Percentiles rank a stretch among this genome's conserved stretches.
Conservation (phyloP, 2,113 vertebrate genomes). For the Dendropsophus ebraccatus region DNA sequence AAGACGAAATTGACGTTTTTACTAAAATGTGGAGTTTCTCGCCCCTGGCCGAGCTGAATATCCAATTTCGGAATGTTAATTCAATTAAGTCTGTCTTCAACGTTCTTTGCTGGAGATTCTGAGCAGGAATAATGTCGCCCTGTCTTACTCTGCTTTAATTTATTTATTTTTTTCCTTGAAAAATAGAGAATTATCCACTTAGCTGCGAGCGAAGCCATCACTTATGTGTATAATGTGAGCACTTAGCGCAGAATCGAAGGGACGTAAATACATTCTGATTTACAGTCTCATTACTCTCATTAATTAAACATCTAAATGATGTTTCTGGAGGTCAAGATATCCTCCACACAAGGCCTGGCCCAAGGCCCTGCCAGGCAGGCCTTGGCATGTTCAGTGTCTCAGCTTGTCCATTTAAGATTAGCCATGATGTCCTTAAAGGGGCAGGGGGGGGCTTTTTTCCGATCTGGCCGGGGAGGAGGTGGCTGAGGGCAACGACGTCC, state of each 20-base stretch:
- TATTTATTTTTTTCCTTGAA: neutral
- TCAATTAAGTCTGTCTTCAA: slow-evolving; percentile 31
- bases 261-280: neutral
- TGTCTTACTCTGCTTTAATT: neutral
- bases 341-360: neutral
- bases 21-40: neutral
- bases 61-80: slow-evolving; percentile 21
- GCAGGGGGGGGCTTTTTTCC: too few species aligned
- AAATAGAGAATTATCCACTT: neutral
- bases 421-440: neutral
- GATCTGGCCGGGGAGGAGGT: too few species aligned
- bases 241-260: slow-evolving; percentile 5
- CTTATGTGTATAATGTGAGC: neutral
- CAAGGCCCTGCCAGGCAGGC: neutral
- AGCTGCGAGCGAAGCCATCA: slow-evolving; percentile 20
- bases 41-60: neutral
- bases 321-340: neutral
- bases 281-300: neutral
- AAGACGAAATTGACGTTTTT: slow-evolving; percentile 10
- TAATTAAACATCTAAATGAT: slow-evolving; percentile 18
- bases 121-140: neutral
- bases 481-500: too few species aligned
- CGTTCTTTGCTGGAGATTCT: neutral
- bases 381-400: neutral
- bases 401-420: neutral